Evolutionary conservation across 1,140 invertebrate species (phyloP).

Genomic region (Ceratina japonica): DNA sequence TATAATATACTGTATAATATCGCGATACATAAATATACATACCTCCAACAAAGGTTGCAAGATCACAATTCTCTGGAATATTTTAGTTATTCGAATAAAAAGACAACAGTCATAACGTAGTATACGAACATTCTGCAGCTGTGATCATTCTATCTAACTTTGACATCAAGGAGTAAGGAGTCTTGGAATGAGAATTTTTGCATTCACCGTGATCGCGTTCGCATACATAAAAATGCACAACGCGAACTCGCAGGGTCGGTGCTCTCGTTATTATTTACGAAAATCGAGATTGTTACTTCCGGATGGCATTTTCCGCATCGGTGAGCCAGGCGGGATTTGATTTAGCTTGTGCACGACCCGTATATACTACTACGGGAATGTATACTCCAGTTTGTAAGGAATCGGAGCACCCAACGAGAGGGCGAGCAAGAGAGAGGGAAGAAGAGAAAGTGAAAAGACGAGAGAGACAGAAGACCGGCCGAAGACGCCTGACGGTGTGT

Average conservation of each 20-base stretch:
- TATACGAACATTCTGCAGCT: too few species aligned
- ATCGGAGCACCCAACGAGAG: constrained; percentile 36
- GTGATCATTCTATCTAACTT: too few species aligned
- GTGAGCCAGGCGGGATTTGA: constrained; percentile 20
- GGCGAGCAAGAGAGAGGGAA: too few species aligned
- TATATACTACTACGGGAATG: background rate
- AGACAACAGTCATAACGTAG: too few species aligned
- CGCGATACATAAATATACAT: too few species aligned
- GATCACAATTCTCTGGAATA: too few species aligned
- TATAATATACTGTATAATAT: too few species aligned
- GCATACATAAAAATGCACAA: background rate
- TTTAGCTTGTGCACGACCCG: constrained; percentile 22
- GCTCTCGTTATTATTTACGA: constrained; percentile 24
- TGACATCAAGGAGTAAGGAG: too few species aligned
- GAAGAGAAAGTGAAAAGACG: too few species aligned
- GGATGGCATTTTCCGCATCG: constrained; percentile 19
- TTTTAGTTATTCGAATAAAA: too few species aligned
- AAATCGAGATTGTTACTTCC: constrained; percentile 37
- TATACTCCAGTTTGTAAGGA: constrained; percentile 47
- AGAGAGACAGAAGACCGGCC: constrained; percentile 26
- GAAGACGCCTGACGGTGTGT: constrained; percentile 46
- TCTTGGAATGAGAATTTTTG: background rate
- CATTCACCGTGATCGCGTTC: background rate
- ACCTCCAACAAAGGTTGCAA: too few species aligned
- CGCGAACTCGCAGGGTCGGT: too few species aligned